Base-by-base conservation (phyloP, 2,113 vertebrate genomes). In the Peromyscus leucopus region DNA sequence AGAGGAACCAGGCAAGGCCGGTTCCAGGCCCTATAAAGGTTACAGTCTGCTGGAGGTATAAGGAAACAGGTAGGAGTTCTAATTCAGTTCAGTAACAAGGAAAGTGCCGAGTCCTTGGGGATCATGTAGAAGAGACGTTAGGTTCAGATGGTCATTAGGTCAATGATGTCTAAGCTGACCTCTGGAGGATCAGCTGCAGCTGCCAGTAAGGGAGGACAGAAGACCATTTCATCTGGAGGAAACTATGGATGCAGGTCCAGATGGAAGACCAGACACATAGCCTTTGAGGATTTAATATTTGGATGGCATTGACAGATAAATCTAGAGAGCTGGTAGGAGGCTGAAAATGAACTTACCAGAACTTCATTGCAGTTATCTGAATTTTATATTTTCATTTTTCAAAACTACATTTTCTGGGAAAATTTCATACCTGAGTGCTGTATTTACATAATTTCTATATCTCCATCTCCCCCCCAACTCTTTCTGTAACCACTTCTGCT, bases 201-300 rank as follows among this genome's bases (percentile, higher is more conserved):
- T 80, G 42, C 36, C 36, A 67, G 61, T 10, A 22, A 91, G 21
- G 13, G 31, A 93, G 21, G 39, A 31, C 19, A 80, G 39, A 82
- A 80, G 21, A 36, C 13, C 69, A 46, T 61, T 65, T 67, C 28
- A 57, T 11, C 8, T 61, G 21, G 17, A 93, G 24, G 15, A 1
- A 2, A 55, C 8, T 12, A 0, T 16, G 1, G 61, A 8, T 57
- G 46, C 33, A 90, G 28, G 5, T 24, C 12, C 1, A 28, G 2
- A 13, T 67, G 1, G 46, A 69, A 80, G 31, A 22, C 22, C 26
- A 24, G 42, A 3, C 86, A 67, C 2, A 84, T 1, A 46, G 8
- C 28, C 15, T 82, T 69, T 46, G 59, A 93, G 31, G 55, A 96
- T 33, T 42, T 71, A 91, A 11, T 28, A 57, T 15, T n/a, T 76